phyloP scores from a whole-genome alignment of 2,888 invertebrate species.

The Cyclophora albipunctata region DNA sequence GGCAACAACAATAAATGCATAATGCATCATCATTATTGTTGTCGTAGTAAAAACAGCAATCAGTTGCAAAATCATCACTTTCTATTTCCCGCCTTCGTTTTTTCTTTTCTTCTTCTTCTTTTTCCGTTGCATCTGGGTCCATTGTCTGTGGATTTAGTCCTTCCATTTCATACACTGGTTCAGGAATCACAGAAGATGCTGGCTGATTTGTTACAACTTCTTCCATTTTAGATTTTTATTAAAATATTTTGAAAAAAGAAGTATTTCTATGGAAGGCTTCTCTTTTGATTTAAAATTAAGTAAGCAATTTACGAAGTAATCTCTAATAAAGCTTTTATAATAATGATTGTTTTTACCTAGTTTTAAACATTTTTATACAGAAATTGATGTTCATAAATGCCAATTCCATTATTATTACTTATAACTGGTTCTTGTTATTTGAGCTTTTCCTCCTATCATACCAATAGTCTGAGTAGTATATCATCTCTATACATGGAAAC shows the following conservation, averaged over 20 bases:
- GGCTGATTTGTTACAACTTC: conserved; percentile 6
- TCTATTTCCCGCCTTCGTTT: not conserved
- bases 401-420: too few relatives aligned
- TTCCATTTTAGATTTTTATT: not conserved
- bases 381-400: too few relatives aligned
- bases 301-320: too few relatives aligned
- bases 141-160: not conserved
- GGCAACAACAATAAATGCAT: conserved; percentile 18
- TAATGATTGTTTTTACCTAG: too few relatives aligned
- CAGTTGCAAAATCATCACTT: not conserved
- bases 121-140: conserved; percentile 1
- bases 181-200: not conserved
- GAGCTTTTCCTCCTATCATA: too few relatives aligned
- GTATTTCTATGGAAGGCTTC: not conserved
- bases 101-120: conserved; percentile 8
- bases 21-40: conserved; percentile 19
- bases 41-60: conserved; percentile 26
- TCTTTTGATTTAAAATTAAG: too few relatives aligned
- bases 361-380: too few relatives aligned
- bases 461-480: too few relatives aligned
- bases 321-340: too few relatives aligned
- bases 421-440: too few relatives aligned
- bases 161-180: not conserved
- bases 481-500: too few relatives aligned
- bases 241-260: too few relatives aligned